Base-by-base conservation (phyloP, 2,113 vertebrate species). In the Lepus americanus region DNA sequence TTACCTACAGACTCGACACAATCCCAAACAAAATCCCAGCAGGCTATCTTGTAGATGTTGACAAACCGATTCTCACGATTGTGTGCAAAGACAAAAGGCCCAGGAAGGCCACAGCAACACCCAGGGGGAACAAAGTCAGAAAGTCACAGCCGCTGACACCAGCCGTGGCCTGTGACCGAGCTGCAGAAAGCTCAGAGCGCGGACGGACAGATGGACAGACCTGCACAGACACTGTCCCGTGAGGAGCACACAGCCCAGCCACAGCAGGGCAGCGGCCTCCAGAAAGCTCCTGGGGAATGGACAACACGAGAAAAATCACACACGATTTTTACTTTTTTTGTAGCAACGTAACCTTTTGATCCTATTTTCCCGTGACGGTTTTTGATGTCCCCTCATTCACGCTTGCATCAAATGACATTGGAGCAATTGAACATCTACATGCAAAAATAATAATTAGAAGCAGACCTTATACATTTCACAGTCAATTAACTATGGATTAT, bases 41-140 rank as follows among this genome's bases (percentile, higher is more conserved):
- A 31, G 85, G 83, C 53, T 53, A 51, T 61, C 69, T 72, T 33
- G 33, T 59, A n/a, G 67, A 31, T 77, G 44, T 13, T 13, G 53
- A 72, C 84, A 80, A 85, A 85, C 59, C 66, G 88, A 77, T 77
- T 81, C 67, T 59, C 20, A 72, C 29, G 51, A 77, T 53, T 74
- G 51, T 39, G 5, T 27, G 22, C 77, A 67, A 83, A 77, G 76
- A 87, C 72, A 73, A 59, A 90, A 29, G 51, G 44, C 82, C 25
- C 80, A 27, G 23, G 53, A 39, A 27, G 78, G 64, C 59, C 82
- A 90, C 63, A 29, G 77, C 66, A 8, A 22, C 36, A 13, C 1
- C 3, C 67, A 66, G 36, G 49, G 44, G 76, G 53, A 55, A 12
- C 0, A 3, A 29, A 59, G 14, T 2, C 0, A 19, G 0, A 5